Evolutionary conservation across 2,888 invertebrate genomes (phyloP).

Genomic region (Griposia aprilina): DNA sequence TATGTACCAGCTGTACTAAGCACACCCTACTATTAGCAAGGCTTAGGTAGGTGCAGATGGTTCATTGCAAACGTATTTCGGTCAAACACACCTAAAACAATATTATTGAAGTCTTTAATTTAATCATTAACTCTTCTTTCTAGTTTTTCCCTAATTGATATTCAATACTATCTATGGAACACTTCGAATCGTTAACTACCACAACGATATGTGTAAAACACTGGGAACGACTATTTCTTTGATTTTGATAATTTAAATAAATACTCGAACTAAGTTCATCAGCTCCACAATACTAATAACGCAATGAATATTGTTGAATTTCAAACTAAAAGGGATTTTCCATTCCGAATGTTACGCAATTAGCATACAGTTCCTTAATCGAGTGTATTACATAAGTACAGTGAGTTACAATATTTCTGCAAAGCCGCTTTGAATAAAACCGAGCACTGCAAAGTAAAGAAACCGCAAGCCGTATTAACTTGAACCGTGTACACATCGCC

Average conservation of each 20-base stretch:
- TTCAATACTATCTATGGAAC: background rate
- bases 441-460: slow-evolving; percentile 25
- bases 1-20: slow-evolving; percentile 14
- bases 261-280: background rate
- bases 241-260: background rate
- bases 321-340: background rate
- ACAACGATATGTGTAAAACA: background rate
- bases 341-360: background rate
- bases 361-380: background rate
- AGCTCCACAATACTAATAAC: background rate
- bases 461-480: slow-evolving; percentile 42
- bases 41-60: background rate
- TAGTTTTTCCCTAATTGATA: background rate
- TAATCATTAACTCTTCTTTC: background rate
- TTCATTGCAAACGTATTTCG: background rate
- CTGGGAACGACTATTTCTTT: background rate
- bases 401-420: slow-evolving; percentile 10
- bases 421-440: slow-evolving; percentile 33
- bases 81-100: background rate
- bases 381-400: slow-evolving; percentile 1
- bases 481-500: slow-evolving; percentile 37
- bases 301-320: background rate
- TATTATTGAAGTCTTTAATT: background rate
- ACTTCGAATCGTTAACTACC: background rate
- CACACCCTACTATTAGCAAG: background rate